Percentiles rank a stretch among this genome's conserved stretches.
Evolutionary conservation across 2,797 vertebrate genomes (phyloP).

Genomic region (Vultur gryphus): DNA sequence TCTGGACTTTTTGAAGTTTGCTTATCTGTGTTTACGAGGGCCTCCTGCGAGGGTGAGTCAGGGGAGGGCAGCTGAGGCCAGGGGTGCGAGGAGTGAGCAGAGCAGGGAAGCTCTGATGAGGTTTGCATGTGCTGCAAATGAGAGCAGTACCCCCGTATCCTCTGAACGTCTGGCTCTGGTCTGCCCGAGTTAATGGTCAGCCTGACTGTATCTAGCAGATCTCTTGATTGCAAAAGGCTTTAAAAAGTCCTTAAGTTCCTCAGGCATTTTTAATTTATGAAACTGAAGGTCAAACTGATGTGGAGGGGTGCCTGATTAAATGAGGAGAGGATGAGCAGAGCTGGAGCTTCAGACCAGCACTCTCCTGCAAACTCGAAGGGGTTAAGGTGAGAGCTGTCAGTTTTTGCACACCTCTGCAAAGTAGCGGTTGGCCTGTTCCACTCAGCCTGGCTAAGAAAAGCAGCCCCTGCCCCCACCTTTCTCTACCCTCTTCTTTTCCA

Average conservation of each 20-base stretch:
- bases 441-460: neutral
- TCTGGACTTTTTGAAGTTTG: conserved; percentile 49
- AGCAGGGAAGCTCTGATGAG: neutral
- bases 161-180: neutral
- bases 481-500: neutral
- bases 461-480: neutral
- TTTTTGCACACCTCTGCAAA: neutral
- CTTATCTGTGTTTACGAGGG: conserved; percentile 50
- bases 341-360: neutral
- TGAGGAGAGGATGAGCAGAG: fast-evolving
- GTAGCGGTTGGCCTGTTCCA: neutral
- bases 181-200: fast-evolving
- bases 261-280: neutral
- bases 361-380: neutral
- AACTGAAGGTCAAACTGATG: neutral
- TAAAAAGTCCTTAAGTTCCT: neutral
- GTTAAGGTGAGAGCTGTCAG: neutral
- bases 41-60: neutral
- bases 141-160: fast-evolving
- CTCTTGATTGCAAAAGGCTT: neutral
- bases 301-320: neutral
- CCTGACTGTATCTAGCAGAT: neutral
- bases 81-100: neutral
- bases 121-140: neutral
- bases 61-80: conserved; percentile 20